These are phyloP conservation scores for Plusia festucae DNA, from an alignment of 2,888 invertebrate species.

Conservation along the genomic window DNA sequence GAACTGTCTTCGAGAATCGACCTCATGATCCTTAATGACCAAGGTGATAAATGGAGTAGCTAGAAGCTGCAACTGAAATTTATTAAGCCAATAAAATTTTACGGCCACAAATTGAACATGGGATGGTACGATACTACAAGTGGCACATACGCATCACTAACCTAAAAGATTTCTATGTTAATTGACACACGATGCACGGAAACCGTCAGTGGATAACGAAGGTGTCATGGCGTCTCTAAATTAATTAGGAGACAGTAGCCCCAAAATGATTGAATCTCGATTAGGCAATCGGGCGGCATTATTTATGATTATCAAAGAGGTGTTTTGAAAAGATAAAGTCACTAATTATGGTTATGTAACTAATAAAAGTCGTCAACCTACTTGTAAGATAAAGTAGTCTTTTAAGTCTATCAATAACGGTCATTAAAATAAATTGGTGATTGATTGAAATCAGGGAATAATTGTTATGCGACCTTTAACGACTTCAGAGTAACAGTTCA, in stretches of 20 bases:
- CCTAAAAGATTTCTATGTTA: conserved; percentile 41
- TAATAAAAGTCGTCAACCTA: conserved; percentile 9
- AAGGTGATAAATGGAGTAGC: neutral
- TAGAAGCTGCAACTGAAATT: neutral
- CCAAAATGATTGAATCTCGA: conserved; percentile 48
- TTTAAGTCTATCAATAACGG: neutral
- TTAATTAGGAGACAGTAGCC: conserved; percentile 54
- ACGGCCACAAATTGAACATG: neutral
- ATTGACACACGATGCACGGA: conserved; percentile 48
- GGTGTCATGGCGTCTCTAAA: conserved; percentile 57
- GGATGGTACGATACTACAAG: neutral
- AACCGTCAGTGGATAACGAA: conserved; percentile 53
- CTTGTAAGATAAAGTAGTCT: neutral
- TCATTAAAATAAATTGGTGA: neutral
- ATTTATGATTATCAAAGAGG: conserved; percentile 27
- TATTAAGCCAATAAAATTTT: neutral
- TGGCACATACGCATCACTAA: conserved; percentile 27
- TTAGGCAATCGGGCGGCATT: conserved; percentile 44
- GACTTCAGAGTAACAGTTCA: no score
- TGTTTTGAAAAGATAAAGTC: conserved; percentile 10
- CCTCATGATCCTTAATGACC: neutral
- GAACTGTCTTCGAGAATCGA: neutral
- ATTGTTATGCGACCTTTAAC: no score
- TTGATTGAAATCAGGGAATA: neutral
- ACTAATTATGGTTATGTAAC: conserved; percentile 28